A percentile compares a stretch with the other conserved stretches of the same genome.
Conservation (phyloP, 23 tunicate species). For the Ciona savignyi region DNA sequence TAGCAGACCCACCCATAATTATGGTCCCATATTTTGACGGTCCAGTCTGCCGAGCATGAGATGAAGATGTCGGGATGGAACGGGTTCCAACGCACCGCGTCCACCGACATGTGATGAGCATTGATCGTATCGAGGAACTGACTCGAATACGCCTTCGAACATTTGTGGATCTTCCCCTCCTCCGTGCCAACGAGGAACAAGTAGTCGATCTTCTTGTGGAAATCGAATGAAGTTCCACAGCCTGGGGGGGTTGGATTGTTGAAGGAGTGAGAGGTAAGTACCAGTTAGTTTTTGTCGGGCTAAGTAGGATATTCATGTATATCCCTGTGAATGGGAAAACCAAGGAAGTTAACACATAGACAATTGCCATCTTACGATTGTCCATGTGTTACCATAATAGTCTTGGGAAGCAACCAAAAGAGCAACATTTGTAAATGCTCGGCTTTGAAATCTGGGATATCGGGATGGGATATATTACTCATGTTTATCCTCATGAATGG, state of each 20-base stretch:
- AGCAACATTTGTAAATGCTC: too few relatives aligned
- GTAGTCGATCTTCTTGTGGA: slow-evolving; percentile 88
- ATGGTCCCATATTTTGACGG: slow-evolving; percentile 97
- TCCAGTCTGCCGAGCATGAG: slow-evolving; percentile 98
- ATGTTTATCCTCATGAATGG: too few relatives aligned
- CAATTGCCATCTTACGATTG: too few relatives aligned
- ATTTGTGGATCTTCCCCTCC: slow-evolving; percentile 97
- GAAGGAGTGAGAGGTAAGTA: too few relatives aligned
- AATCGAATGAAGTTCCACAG: slow-evolving; percentile 95
- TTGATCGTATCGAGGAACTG: slow-evolving; percentile 91
- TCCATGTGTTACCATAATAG: too few relatives aligned
- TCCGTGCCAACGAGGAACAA: slow-evolving; percentile 96
- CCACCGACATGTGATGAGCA: slow-evolving; percentile 97
- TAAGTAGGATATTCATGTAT: too few relatives aligned
- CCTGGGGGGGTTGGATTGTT: slow-evolving; percentile 24
- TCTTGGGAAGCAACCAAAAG: too few relatives aligned
- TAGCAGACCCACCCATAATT: slow-evolving; percentile 76
- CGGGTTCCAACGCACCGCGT: slow-evolving; percentile 91
- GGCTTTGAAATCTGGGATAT: too few relatives aligned
- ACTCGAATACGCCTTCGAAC: slow-evolving; percentile 93
- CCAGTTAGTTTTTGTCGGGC: too few relatives aligned
- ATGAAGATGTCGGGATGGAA: slow-evolving; percentile 93
- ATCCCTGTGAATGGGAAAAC: too few relatives aligned
- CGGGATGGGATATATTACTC: too few relatives aligned
- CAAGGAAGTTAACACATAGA: too few relatives aligned